Conservation (phyloP, 2,888 invertebrate genomes). For the Nysson spinosus region DNA sequence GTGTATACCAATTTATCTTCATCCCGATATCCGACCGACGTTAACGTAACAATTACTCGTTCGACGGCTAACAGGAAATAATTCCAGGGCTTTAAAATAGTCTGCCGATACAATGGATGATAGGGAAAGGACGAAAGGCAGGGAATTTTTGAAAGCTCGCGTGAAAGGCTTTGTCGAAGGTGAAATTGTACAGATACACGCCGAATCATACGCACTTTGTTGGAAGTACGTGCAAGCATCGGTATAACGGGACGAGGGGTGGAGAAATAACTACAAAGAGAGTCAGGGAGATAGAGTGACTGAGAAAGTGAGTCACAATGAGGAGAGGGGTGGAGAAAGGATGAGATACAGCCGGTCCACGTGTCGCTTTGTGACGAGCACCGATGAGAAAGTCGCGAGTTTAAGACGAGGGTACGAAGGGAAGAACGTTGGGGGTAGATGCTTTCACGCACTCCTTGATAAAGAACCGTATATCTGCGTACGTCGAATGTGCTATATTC, state of each 20-base stretch:
- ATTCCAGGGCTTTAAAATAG: too few relatives aligned
- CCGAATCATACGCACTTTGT: constrained; percentile 23
- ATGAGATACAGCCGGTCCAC: constrained; percentile 12
- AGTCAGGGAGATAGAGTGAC: constrained; percentile 6
- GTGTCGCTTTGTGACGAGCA: constrained; percentile 36
- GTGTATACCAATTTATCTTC: constrained; percentile 17
- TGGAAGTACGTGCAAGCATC: constrained; percentile 19
- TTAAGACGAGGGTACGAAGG: constrained; percentile 21
- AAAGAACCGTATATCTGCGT: not conserved
- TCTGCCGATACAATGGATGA: too few relatives aligned
- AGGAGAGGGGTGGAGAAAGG: constrained; percentile 1
- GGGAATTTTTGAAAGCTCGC: too few relatives aligned
- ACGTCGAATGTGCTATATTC: not conserved
- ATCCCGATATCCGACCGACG: too few relatives aligned
- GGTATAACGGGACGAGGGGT: constrained; percentile 7
- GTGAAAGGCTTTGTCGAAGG: too few relatives aligned
- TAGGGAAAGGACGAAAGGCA: too few relatives aligned
- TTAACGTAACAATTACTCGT: too few relatives aligned
- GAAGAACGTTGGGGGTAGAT: constrained; percentile 3
- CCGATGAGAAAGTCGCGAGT: constrained; percentile 23
- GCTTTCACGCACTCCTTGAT: constrained; percentile 11
- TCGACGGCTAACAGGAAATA: too few relatives aligned
- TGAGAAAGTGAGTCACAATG: constrained; percentile 2
- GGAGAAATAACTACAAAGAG: not conserved
- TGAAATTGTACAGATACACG: too few relatives aligned